Percentiles rank a stretch among this genome's conserved stretches.
Evolutionary conservation across 2,888 invertebrate species (phyloP).

Genomic region (Agrochola lychnidis): DNA sequence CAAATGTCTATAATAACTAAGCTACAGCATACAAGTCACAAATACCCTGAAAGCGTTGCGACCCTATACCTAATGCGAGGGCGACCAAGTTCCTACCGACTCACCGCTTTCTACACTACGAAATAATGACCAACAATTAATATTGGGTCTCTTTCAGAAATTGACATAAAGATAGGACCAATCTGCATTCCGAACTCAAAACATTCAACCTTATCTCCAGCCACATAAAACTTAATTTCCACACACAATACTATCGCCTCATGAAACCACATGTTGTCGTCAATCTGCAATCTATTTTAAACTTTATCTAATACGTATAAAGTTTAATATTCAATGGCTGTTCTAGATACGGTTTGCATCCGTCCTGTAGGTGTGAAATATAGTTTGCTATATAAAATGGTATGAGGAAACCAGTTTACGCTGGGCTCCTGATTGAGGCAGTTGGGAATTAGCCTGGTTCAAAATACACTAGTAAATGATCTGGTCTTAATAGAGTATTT

Average conservation of each 20-base stretch:
- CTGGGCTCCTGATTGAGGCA: conserved; percentile 45
- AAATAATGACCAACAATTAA: conserved; percentile 86
- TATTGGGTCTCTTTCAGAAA: conserved; percentile 70
- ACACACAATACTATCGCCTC: conserved; percentile 23
- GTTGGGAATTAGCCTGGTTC: conserved; percentile 53
- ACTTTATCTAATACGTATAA: conserved; percentile 42
- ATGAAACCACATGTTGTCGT: conserved; percentile 55
- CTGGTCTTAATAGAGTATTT: conserved; percentile 63
- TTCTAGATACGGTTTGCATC: conserved; percentile 55
- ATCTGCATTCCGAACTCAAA: conserved; percentile 25
- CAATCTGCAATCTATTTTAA: conserved; percentile 46
- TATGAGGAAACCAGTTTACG: conserved; percentile 55
- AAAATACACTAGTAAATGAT: conserved; percentile 54
- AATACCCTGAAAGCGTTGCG: conserved; percentile 65
- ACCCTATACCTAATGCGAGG: conserved; percentile 75
- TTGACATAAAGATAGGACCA: conserved; percentile 60
- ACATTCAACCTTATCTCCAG: conserved; percentile 50
- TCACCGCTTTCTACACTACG: conserved; percentile 83
- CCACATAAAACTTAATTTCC: conserved; percentile 39
- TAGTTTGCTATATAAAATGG: conserved; percentile 58
- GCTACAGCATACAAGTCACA: conserved; percentile 52
- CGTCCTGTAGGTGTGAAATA: conserved; percentile 65
- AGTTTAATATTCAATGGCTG: conserved; percentile 55
- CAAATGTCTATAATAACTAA: conserved; percentile 55
- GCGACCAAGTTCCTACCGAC: conserved; percentile 78